A percentile compares a stretch with the other conserved stretches of the same genome.
phyloP scores from a whole-genome alignment of 92 coral and sea anemone genomes.

The Epizoanthus fatuus region DNA sequence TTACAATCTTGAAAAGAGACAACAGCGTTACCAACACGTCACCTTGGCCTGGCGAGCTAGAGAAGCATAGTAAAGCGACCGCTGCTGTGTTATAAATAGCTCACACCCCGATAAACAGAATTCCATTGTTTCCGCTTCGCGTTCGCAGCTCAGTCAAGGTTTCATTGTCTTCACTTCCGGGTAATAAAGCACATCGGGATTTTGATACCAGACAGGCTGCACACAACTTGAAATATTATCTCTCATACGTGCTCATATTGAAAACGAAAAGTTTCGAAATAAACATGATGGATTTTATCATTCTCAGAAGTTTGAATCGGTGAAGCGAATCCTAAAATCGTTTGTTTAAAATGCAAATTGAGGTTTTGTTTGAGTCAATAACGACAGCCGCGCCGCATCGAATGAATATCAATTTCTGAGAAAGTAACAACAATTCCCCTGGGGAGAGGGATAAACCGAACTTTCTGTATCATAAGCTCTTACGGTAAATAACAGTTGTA shows the following conservation, averaged over 20 bases:
- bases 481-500: background rate
- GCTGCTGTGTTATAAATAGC: slow-evolving; percentile 12
- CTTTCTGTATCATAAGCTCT: background rate
- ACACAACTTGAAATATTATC: background rate
- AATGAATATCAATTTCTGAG: slow-evolving; percentile 31
- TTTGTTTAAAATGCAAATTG: slow-evolving; percentile 47
- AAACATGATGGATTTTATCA: background rate
- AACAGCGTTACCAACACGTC: background rate
- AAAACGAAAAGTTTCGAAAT: background rate
- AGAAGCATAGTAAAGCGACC: background rate
- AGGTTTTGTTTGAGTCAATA: slow-evolving; percentile 31
- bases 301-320: slow-evolving; percentile 12
- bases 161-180: slow-evolving; percentile 38
- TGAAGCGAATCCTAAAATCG: slow-evolving; percentile 32
- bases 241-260: slow-evolving; percentile 5
- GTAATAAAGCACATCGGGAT: background rate
- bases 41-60: slow-evolving; percentile 36
- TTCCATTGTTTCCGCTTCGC: slow-evolving; percentile 40
- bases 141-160: slow-evolving; percentile 13
- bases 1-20: background rate
- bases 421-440: background rate
- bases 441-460: slow-evolving; percentile 13
- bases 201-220: slow-evolving; percentile 19
- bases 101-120: slow-evolving; percentile 39
- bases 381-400: background rate